phyloP scores from a whole-genome alignment of 2,797 vertebrate species.

The Myripristis murdjan region DNA sequence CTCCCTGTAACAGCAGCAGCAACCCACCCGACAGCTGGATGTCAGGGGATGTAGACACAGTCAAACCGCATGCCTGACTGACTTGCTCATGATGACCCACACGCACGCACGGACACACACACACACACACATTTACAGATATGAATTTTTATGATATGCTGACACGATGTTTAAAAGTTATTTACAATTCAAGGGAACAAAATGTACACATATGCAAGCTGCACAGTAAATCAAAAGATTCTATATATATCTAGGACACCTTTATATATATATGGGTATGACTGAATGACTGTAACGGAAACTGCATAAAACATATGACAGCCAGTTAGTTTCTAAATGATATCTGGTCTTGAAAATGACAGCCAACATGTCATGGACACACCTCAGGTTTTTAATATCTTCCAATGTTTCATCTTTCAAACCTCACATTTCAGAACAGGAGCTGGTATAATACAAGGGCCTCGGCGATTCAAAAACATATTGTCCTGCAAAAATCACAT shows the following conservation, averaged over 20 bases:
- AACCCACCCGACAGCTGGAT: slow-evolving; percentile 27
- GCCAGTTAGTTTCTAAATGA: background rate
- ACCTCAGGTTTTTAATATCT: background rate
- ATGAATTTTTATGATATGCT: slow-evolving; percentile 23
- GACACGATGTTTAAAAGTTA: slow-evolving; percentile 19
- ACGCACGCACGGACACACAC: slow-evolving; percentile 2
- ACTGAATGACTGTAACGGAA: slow-evolving; percentile 20
- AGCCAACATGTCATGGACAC: slow-evolving; percentile 18
- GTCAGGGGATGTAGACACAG: background rate
- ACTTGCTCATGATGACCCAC: slow-evolving; percentile 1
- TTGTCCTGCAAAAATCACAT: background rate
- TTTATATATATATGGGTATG: slow-evolving; percentile 7
- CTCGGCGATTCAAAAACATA: background rate
- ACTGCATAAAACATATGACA: background rate
- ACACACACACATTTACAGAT: slow-evolving; percentile 4
- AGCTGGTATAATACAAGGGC: background rate
- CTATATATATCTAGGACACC: slow-evolving; percentile 4
- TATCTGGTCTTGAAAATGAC: slow-evolving; percentile 1
- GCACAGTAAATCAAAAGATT: slow-evolving; percentile 19
- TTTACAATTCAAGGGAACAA: slow-evolving; percentile 22
- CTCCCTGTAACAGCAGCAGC: background rate
- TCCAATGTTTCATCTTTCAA: background rate
- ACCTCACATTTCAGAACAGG: background rate
- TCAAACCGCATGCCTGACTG: background rate
- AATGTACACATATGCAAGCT: slow-evolving; percentile 32